Percentiles rank a stretch among this genome's conserved stretches.
Conservation (phyloP, 2,113 vertebrate genomes). For the Hemiprocne comata region DNA sequence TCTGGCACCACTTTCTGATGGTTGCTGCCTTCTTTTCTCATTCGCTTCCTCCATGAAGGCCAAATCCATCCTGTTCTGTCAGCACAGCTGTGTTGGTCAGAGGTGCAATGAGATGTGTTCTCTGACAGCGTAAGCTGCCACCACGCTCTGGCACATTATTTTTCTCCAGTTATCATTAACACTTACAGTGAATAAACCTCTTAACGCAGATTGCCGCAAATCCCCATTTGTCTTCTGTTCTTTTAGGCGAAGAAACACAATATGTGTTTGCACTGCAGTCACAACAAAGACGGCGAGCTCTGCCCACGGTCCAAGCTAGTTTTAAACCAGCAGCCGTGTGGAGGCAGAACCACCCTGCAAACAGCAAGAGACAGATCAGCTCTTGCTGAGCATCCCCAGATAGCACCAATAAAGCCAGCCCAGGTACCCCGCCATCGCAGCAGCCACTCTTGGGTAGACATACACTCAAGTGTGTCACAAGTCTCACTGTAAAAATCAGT, state of each 20-base stretch:
- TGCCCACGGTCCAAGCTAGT: constrained; percentile 32
- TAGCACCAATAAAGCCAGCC: background rate
- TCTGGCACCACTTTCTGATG: background rate
- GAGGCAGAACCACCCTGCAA: constrained; percentile 10
- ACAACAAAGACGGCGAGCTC: constrained; percentile 54
- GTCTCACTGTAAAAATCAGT: background rate
- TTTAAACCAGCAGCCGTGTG: constrained; percentile 41
- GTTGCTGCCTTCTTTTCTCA: background rate
- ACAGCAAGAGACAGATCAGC: background rate
- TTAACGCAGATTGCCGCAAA: constrained; percentile 9
- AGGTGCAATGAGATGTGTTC: constrained; percentile 39
- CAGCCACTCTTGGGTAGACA: background rate
- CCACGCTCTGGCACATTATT: constrained; percentile 34
- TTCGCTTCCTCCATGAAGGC: background rate
- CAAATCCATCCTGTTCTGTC: background rate
- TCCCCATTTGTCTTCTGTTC: constrained; percentile 45
- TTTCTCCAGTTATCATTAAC: constrained; percentile 49
- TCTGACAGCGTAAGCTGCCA: constrained; percentile 42
- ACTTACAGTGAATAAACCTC: constrained; percentile 41
- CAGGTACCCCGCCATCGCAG: background rate
- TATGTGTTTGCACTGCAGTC: constrained; percentile 39
- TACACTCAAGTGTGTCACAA: background rate
- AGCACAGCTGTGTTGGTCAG: constrained; percentile 55
- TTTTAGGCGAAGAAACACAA: constrained; percentile 29
- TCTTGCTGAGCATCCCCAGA: background rate